phyloP scores from a whole-genome alignment of 2,797 vertebrate species.

The Lagodon rhomboides region DNA sequence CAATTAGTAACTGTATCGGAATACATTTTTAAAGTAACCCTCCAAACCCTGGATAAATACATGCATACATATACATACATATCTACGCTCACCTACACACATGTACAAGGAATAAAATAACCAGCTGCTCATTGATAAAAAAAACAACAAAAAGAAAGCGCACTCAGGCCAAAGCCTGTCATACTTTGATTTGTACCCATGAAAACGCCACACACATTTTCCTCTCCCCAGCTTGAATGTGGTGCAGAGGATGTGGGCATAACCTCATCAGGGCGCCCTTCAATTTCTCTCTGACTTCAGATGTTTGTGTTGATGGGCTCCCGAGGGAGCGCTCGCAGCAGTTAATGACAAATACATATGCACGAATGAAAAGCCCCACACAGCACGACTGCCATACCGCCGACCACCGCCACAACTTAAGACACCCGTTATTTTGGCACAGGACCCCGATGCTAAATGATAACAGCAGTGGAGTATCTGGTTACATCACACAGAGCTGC shows the following conservation, averaged over 20 bases:
- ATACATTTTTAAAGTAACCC: too few relatives aligned
- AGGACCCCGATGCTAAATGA: slow-evolving; percentile 70
- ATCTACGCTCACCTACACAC: too few relatives aligned
- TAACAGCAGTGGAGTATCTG: slow-evolving; percentile 77
- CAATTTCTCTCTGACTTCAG: slow-evolving; percentile 49
- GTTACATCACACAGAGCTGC: slow-evolving; percentile 65
- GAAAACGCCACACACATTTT: slow-evolving; percentile 27
- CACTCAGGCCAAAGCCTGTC: not conserved
- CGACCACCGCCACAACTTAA: slow-evolving; percentile 68
- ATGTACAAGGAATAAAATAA: not conserved
- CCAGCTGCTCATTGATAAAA: slow-evolving; percentile 12
- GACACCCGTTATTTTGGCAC: slow-evolving; percentile 55
- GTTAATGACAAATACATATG: slow-evolving; percentile 79
- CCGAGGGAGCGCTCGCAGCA: slow-evolving; percentile 48
- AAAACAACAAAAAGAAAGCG: not conserved
- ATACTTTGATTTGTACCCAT: slow-evolving; percentile 12
- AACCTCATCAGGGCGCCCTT: slow-evolving; percentile 50
- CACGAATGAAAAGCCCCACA: slow-evolving; percentile 68
- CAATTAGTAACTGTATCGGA: too few relatives aligned
- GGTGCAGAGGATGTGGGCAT: slow-evolving; percentile 60
- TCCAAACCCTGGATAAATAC: too few relatives aligned
- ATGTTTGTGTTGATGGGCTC: slow-evolving; percentile 66
- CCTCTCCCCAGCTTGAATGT: slow-evolving; percentile 32
- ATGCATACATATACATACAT: too few relatives aligned
- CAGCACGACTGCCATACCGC: slow-evolving; percentile 52